These are phyloP conservation scores for Plebejus anna DNA, from an alignment of 2,888 invertebrate genomes.

Conservation along the genomic window DNA sequence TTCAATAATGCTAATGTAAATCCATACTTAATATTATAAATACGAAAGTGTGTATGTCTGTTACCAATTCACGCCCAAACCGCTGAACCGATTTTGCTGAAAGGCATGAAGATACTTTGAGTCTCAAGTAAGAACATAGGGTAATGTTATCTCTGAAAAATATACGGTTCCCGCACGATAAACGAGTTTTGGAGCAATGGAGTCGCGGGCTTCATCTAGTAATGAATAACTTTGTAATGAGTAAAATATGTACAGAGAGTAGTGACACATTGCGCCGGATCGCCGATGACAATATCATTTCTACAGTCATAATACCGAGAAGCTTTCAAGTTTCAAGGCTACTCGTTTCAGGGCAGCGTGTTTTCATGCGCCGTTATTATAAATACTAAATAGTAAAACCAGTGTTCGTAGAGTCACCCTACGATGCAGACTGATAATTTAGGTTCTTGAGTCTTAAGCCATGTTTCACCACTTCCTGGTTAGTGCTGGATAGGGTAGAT, in stretches of 20 bases:
- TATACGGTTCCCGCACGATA: too few relatives aligned
- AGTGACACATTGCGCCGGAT: conserved; percentile 10
- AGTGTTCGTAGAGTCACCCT: neutral
- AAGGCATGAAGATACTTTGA: too few relatives aligned
- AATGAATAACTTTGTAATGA: neutral
- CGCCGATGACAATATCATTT: conserved; percentile 6
- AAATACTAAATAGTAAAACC: neutral
- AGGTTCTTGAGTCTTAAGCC: neutral
- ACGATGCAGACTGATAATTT: neutral
- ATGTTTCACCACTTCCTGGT: too few relatives aligned
- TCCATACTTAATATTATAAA: too few relatives aligned
- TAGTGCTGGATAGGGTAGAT: too few relatives aligned
- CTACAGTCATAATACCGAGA: conserved; percentile 6
- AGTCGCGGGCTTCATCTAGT: neutral
- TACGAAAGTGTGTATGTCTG: too few relatives aligned
- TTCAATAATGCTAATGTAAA: neutral
- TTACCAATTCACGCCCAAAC: too few relatives aligned
- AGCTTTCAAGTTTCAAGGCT: conserved; percentile 17
- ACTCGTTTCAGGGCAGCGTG: neutral
- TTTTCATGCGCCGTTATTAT: neutral
- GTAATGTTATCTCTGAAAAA: too few relatives aligned
- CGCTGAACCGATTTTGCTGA: too few relatives aligned
- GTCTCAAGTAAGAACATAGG: too few relatives aligned
- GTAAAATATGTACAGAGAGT: neutral
- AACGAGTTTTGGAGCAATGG: too few relatives aligned